Conservation (phyloP, 2,113 vertebrate species). For the Rhinoderma darwinii region DNA sequence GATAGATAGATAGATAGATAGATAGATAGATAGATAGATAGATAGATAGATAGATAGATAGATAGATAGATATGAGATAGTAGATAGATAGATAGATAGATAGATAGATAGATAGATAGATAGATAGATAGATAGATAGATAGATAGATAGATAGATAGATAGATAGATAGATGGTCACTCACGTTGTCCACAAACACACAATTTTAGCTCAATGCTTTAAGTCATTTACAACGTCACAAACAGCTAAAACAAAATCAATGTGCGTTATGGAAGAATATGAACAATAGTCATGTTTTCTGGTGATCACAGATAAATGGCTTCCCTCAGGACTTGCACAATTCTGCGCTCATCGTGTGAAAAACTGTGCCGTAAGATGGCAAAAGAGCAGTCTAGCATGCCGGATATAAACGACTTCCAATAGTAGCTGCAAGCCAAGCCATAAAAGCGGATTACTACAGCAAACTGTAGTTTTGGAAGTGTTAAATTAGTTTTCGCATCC, state of each 20-base stretch:
- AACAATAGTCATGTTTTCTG: conserved; percentile 24
- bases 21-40: conserved; percentile 10
- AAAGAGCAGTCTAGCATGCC: conserved; percentile 51
- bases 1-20: neutral
- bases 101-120: no score
- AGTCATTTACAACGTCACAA: conserved; percentile 43
- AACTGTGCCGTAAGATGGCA: conserved; percentile 36
- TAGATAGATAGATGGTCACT: neutral
- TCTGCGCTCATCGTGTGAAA: conserved; percentile 45
- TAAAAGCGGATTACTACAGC: conserved; percentile 51
- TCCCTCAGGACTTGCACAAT: conserved; percentile 46
- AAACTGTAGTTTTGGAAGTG: conserved; percentile 40
- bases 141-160: neutral
- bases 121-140: no score
- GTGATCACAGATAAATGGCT: conserved; percentile 48
- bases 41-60: neutral
- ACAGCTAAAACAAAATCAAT: conserved; percentile 44
- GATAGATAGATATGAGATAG: neutral
- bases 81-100: no score
- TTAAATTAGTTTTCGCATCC: conserved; percentile 15
- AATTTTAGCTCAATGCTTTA: conserved; percentile 33
- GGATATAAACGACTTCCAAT: conserved; percentile 47
- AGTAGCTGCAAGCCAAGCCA: conserved; percentile 52
- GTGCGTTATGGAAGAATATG: conserved; percentile 43
- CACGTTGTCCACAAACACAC: neutral